phyloP scores from a whole-genome alignment of 2,113 vertebrate species.

The Petrocephalus zakoni region DNA sequence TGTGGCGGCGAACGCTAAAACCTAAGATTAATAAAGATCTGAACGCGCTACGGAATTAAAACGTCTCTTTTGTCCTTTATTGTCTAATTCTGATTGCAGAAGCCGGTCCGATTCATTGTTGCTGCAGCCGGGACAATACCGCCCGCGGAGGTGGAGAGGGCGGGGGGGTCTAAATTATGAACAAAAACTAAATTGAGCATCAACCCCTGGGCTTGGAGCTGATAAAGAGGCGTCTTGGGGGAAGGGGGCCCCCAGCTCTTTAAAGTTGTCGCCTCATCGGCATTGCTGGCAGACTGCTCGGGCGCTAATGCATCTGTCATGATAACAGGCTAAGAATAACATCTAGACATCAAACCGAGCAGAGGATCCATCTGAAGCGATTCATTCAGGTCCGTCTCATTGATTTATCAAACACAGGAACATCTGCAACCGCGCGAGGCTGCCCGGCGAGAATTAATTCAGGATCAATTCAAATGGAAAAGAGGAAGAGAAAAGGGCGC shows the following conservation, averaged over 20 bases:
- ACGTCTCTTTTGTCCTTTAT: neutral
- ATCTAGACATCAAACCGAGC: constrained; percentile 80
- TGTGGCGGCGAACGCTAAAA: neutral
- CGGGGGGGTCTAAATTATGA: neutral
- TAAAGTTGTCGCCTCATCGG: constrained; percentile 51
- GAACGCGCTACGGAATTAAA: neutral
- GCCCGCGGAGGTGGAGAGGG: neutral
- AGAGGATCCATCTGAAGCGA: constrained; percentile 80
- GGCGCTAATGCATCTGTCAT: constrained; percentile 84
- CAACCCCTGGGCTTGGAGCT: neutral
- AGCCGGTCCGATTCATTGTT: neutral
- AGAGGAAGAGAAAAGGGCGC: constrained; percentile 50
- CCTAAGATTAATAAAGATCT: neutral
- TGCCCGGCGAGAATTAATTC: constrained; percentile 74
- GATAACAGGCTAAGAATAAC: constrained; percentile 91
- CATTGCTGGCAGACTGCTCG: constrained; percentile 72
- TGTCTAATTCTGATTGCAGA: neutral
- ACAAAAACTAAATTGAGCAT: neutral
- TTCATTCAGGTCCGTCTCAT: constrained; percentile 82
- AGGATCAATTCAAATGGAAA: constrained; percentile 80
- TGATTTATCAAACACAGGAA: constrained; percentile 84
- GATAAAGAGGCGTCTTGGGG: constrained; percentile 9
- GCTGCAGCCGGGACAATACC: neutral
- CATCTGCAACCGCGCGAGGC: constrained; percentile 78
- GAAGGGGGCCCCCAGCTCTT: constrained; percentile 2